Conservation (phyloP, 2,888 invertebrate genomes). For the Bursaphelenchus okinawaensis region DNA sequence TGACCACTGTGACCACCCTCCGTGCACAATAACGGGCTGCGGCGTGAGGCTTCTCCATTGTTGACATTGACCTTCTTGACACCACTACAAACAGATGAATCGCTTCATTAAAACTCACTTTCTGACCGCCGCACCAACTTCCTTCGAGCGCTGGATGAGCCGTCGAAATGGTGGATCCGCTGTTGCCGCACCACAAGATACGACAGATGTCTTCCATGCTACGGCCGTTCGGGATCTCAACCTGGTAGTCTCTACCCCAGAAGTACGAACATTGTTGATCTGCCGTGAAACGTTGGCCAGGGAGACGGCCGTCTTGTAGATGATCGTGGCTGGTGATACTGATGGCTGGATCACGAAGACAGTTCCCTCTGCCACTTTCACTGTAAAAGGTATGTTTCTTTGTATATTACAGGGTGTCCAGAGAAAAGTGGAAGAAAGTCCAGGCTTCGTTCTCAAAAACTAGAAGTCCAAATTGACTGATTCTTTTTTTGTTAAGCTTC, state of each 20-base stretch:
- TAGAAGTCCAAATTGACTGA: too few relatives aligned
- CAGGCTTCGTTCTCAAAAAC: too few relatives aligned
- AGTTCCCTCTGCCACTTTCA: constrained; percentile 54
- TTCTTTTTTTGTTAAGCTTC: too few relatives aligned
- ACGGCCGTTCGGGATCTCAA: constrained; percentile 53
- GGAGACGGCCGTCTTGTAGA: constrained; percentile 43
- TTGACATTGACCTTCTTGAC: constrained; percentile 50
- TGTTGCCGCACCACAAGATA: constrained; percentile 57
- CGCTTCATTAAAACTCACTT: constrained; percentile 24
- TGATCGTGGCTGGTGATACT: constrained; percentile 47
- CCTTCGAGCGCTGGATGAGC: constrained; percentile 58
- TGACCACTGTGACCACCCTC: constrained; percentile 55
- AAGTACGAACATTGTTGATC: constrained; percentile 58
- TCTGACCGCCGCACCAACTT: constrained; percentile 54
- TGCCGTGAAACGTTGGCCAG: constrained; percentile 56
- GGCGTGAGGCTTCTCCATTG: constrained; percentile 37
- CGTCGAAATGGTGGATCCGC: constrained; percentile 56
- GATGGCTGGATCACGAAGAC: constrained; percentile 46
- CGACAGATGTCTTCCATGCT: constrained; percentile 52
- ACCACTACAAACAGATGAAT: constrained; percentile 42
- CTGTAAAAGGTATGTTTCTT: constrained; percentile 27
- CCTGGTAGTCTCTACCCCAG: constrained; percentile 56
- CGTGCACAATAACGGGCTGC: constrained; percentile 39
- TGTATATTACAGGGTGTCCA: background rate
- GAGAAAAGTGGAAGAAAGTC: constrained; percentile 10